Evolutionary conservation across 1,140 invertebrate genomes (phyloP).

Genomic region (Prorops nasuta): DNA sequence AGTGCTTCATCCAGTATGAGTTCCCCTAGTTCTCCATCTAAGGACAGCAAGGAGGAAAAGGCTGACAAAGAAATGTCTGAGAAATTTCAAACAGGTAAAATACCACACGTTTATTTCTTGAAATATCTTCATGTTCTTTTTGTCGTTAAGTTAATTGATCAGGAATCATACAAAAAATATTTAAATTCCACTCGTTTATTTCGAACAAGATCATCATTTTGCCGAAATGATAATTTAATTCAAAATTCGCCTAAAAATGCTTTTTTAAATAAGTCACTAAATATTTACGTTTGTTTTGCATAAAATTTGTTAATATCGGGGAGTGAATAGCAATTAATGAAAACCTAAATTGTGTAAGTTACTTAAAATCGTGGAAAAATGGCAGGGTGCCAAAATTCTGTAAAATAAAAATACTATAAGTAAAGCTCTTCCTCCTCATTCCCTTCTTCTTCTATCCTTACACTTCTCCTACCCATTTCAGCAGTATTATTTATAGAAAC

Average conservation of each 20-base stretch:
- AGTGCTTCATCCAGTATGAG: conserved; percentile 52
- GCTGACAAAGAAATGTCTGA: conserved; percentile 48
- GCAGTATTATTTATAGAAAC: conserved; percentile 55
- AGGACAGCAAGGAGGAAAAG: conserved; percentile 51
- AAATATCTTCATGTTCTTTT: not conserved
- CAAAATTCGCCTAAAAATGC: too few relatives aligned
- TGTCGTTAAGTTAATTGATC: too few relatives aligned
- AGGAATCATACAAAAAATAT: too few relatives aligned
- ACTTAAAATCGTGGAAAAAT: too few relatives aligned
- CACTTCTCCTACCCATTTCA: conserved; percentile 39
- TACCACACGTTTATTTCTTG: conserved; percentile 5
- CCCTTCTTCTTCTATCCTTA: conserved; percentile 31
- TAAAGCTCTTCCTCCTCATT: conserved; percentile 25
- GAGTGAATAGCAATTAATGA: too few relatives aligned
- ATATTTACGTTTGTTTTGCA: too few relatives aligned
- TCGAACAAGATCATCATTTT: too few relatives aligned
- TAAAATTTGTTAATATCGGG: too few relatives aligned
- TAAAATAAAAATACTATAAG: conserved; percentile 43
- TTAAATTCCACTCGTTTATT: too few relatives aligned
- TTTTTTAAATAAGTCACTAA: too few relatives aligned
- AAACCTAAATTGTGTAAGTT: too few relatives aligned
- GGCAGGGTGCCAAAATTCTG: conserved; percentile 40
- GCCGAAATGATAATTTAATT: too few relatives aligned
- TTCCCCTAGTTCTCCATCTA: conserved; percentile 48
- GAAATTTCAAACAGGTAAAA: conserved; percentile 46